A percentile compares a stretch with the other conserved stretches of the same genome.
These are phyloP conservation scores for Dynastes grantii DNA, from an alignment of 2,888 invertebrate genomes.

Conservation along the genomic window DNA sequence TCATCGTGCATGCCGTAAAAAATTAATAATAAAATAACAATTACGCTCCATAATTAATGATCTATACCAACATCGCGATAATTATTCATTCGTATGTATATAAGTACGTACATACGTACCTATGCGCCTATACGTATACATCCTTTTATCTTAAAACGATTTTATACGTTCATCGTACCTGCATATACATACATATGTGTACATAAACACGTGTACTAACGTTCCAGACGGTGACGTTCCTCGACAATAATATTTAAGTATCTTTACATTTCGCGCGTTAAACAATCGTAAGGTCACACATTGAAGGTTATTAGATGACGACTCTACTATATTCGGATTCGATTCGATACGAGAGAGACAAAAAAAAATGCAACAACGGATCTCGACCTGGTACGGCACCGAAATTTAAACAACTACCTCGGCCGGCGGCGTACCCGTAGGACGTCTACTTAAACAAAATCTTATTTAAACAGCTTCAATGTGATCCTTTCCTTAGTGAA, in stretches of 20 bases:
- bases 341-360: constrained; percentile 14
- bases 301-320: constrained; percentile 44
- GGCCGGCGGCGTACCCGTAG: constrained; percentile 4
- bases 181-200: neutral
- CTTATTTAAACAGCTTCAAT: constrained; percentile 23
- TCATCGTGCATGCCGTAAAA: neutral
- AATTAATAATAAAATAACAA: neutral
- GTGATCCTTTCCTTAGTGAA: constrained; percentile 5
- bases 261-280: constrained; percentile 40
- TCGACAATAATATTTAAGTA: constrained; percentile 28
- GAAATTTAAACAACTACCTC: constrained; percentile 24
- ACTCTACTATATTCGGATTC: constrained; percentile 6
- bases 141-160: constrained; percentile 9
- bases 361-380: constrained; percentile 8
- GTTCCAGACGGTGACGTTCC: constrained; percentile 39
- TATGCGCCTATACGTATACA: neutral
- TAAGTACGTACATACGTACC: neutral
- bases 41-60: neutral
- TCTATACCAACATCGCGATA: neutral
- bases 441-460: constrained; percentile 30
- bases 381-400: constrained; percentile 7
- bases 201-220: neutral
- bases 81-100: constrained; percentile 2
- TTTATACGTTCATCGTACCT: constrained; percentile 19
- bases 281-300: constrained; percentile 39